Evolutionary conservation across 2,113 vertebrate species (phyloP), one percentile per base, ranked within the genome.

Genomic region (Dermatemys mawii): DNA sequence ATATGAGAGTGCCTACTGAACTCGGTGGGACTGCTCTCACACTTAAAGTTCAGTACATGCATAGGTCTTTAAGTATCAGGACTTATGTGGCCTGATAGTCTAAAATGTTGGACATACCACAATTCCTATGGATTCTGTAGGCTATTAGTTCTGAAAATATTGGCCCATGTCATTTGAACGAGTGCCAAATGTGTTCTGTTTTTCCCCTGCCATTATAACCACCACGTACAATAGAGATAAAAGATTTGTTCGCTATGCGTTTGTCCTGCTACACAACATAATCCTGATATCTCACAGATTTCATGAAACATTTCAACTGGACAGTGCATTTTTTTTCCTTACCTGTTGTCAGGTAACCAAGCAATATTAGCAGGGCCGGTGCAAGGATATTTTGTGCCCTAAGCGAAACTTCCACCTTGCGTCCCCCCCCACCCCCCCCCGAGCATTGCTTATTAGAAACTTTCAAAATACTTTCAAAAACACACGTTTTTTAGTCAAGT

Each of bases 171-270:
- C 17, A 73, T 73, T 41, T 73, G 9, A 11, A 22, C 21, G 67
- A 73, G 67, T 41, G n/a, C 67, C 19, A 41, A 38, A 41, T 41
- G 21, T 38, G 38, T 73, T 73, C 38, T 38, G 21, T 41, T 22
- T 21, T 11, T 0, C 17, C 10, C n/a, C 38, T 4, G 2, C 19
- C 21, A 22, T 11, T 21, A 22, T 21, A 22, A 6, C 27, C 11
- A 11, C 57, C 57, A 63, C 57, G 35, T 35, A 35, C 32, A 35
- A 63, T 35, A 35, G 29, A 63, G 57, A 41, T 73, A 41, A 38
- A 21, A 35, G 35, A 70, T 70, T 67, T 67, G 32, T 67, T n/a
- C 35, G 16, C 11, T n/a, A 35, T n/a, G 16, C 13, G n/a, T 21
- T n/a, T n/a, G 17, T 21, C 63, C 19, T 70, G 35, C 63, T 38